These are phyloP conservation scores for Drosophila watanabei DNA, from an alignment of 1,140 invertebrate species.

Conservation along the genomic window DNA sequence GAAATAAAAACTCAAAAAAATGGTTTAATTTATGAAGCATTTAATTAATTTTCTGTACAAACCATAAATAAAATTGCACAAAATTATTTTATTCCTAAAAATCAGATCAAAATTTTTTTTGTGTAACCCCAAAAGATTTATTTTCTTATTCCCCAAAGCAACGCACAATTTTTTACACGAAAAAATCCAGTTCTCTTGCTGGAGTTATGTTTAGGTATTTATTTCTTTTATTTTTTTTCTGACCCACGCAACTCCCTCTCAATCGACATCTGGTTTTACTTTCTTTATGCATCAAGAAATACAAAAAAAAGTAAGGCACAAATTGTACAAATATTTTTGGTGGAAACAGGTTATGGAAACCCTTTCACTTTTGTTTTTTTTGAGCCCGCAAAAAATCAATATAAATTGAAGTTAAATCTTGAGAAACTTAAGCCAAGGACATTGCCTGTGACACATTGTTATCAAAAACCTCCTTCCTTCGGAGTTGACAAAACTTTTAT, in stretches of 20 bases:
- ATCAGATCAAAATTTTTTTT: neutral
- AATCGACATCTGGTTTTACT: conserved; percentile 45
- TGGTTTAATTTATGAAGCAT: too few relatives aligned
- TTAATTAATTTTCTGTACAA: neutral
- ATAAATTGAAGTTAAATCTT: conserved; percentile 19
- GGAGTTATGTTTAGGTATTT: conserved; percentile 7
- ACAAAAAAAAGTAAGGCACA: conserved; percentile 4
- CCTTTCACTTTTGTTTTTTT: conserved; percentile 75
- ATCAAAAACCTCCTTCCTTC: conserved; percentile 44
- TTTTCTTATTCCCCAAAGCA: neutral
- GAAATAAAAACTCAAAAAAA: neutral
- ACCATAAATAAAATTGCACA: neutral
- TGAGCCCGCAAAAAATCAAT: conserved; percentile 52
- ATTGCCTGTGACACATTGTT: conserved; percentile 78
- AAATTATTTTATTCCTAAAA: neutral
- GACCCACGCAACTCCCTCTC: conserved; percentile 50
- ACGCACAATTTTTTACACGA: neutral
- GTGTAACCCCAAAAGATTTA: neutral
- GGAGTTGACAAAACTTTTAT: conserved; percentile 74
- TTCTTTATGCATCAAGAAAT: conserved; percentile 51
- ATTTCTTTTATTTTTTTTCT: conserved; percentile 26
- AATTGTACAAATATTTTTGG: conserved; percentile 56
- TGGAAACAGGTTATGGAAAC: conserved; percentile 61
- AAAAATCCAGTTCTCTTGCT: conserved; percentile 19
- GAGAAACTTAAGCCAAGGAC: conserved; percentile 73